Conservation (phyloP, 2,797 vertebrate genomes). For the Ibycter americanus region DNA sequence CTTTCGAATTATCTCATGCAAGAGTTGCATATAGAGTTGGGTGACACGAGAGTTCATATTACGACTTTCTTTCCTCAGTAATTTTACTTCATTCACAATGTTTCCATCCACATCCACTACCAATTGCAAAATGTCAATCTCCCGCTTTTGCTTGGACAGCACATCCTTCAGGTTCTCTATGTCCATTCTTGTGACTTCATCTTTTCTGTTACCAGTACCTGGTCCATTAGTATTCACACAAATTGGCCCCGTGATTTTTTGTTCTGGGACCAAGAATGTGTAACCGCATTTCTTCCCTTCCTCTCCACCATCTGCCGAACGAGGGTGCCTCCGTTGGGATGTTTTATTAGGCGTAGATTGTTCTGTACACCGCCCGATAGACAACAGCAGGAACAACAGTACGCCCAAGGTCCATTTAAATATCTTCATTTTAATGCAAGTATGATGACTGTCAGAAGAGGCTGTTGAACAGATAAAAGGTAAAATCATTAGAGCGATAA, state of each 20-base stretch:
- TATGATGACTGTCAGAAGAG: not conserved
- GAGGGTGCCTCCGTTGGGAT: conserved; percentile 74
- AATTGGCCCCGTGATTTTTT: conserved; percentile 96
- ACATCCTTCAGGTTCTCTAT: conserved; percentile 93
- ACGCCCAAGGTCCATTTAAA: conserved; percentile 82
- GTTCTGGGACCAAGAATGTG: conserved; percentile 95
- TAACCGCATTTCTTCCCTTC: conserved; percentile 92
- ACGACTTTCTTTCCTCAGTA: conserved; percentile 95
- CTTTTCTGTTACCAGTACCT: conserved; percentile 83
- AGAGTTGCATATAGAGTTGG: conserved; percentile 97
- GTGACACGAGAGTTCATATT: conserved; percentile 99
- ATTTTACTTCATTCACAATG: conserved; percentile 96
- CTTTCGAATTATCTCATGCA: conserved; percentile 98
- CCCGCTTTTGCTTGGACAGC: conserved; percentile 90
- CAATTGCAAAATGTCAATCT: conserved; percentile 93
- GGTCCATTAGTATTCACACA: conserved; percentile 90
- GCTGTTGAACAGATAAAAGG: conserved; percentile 24
- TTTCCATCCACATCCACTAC: conserved; percentile 96
- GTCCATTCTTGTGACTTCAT: conserved; percentile 95
- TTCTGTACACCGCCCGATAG: conserved; percentile 57
- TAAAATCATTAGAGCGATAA: not conserved
- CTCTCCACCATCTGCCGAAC: conserved; percentile 74
- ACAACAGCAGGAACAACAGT: conserved; percentile 81
- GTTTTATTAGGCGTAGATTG: conserved; percentile 37
- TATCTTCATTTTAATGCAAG: conserved; percentile 79